Evolutionary conservation across 1,140 invertebrate species (phyloP).

Genomic region (Rhyacophila brunnea): DNA sequence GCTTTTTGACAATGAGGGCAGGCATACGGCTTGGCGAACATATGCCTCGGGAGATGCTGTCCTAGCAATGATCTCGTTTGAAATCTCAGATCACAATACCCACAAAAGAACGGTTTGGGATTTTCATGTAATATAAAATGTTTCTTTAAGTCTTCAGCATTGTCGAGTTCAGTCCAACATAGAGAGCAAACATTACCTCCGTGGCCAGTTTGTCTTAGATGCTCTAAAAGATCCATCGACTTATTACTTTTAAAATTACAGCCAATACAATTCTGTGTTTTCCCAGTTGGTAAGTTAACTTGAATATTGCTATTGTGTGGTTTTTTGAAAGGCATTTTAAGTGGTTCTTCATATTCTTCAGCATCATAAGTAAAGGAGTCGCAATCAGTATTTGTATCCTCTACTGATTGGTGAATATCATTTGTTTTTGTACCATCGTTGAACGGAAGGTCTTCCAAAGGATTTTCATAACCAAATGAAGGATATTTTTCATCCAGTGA

Average conservation of each 20-base stretch:
- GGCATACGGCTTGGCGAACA: conserved; percentile 55
- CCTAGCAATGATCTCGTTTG: conserved; percentile 53
- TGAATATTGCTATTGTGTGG: too few relatives aligned
- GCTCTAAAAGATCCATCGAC: conserved; percentile 44
- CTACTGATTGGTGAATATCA: too few relatives aligned
- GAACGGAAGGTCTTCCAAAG: too few relatives aligned
- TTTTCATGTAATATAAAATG: conserved; percentile 53
- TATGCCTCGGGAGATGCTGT: conserved; percentile 59
- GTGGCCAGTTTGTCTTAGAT: conserved; percentile 50
- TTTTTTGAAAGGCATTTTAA: too few relatives aligned
- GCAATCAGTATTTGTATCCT: too few relatives aligned
- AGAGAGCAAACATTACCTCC: conserved; percentile 52
- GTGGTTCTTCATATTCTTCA: too few relatives aligned
- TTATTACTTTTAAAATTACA: conserved; percentile 46
- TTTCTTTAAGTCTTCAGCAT: conserved; percentile 43
- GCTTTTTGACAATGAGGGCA: conserved; percentile 60
- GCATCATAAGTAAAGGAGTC: too few relatives aligned
- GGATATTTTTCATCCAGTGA: too few relatives aligned
- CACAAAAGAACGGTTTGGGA: conserved; percentile 56
- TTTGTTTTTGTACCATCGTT: too few relatives aligned
- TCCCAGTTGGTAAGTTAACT: conserved; percentile 31
- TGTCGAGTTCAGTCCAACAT: conserved; percentile 50
- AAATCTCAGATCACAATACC: conserved; percentile 54
- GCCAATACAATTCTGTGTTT: conserved; percentile 45
- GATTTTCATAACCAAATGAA: too few relatives aligned